These are phyloP conservation scores for Chironomus striatipennis DNA, from an alignment of 1,140 invertebrate species.

Conservation along the genomic window DNA sequence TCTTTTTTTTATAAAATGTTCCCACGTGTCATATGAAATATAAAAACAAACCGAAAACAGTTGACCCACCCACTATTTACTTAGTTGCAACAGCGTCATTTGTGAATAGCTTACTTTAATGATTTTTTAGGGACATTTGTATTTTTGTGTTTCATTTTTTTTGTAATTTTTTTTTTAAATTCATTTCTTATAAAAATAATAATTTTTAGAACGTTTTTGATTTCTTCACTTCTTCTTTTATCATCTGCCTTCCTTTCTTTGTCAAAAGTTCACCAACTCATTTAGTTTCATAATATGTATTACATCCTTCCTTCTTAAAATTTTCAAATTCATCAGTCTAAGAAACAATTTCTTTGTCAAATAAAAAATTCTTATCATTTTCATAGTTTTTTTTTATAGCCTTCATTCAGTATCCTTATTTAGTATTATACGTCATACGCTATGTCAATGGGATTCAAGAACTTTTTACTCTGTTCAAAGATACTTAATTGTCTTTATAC, in stretches of 20 bases:
- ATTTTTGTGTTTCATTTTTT: slow-evolving; percentile 25
- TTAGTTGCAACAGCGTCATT: background rate
- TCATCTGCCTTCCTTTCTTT: background rate
- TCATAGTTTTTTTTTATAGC: slow-evolving; percentile 29
- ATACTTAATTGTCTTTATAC: slow-evolving; percentile 29
- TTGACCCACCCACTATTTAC: too few species aligned
- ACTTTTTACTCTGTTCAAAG: slow-evolving; percentile 7
- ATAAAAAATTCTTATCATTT: too few species aligned
- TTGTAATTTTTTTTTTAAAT: slow-evolving; percentile 23
- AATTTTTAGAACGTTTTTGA: slow-evolving; percentile 10
- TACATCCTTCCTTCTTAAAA: too few species aligned
- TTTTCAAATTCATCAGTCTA: slow-evolving; percentile 27
- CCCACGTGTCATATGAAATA: background rate
- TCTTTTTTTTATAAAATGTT: slow-evolving; percentile 28
- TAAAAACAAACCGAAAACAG: too few species aligned
- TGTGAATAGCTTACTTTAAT: slow-evolving; percentile 5
- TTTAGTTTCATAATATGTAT: slow-evolving; percentile 28
- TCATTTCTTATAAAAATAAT: slow-evolving; percentile 26
- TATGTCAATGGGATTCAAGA: slow-evolving; percentile 24
- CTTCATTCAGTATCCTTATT: slow-evolving; percentile 27
- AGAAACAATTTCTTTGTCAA: slow-evolving; percentile 31
- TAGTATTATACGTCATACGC: slow-evolving; percentile 23
- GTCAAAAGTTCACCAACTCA: slow-evolving; percentile 21
- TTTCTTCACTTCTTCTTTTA: background rate
- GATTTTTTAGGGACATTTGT: slow-evolving; percentile 24